phyloP scores from a whole-genome alignment of 2,113 vertebrate species.

The Myotis lucifugus region DNA sequence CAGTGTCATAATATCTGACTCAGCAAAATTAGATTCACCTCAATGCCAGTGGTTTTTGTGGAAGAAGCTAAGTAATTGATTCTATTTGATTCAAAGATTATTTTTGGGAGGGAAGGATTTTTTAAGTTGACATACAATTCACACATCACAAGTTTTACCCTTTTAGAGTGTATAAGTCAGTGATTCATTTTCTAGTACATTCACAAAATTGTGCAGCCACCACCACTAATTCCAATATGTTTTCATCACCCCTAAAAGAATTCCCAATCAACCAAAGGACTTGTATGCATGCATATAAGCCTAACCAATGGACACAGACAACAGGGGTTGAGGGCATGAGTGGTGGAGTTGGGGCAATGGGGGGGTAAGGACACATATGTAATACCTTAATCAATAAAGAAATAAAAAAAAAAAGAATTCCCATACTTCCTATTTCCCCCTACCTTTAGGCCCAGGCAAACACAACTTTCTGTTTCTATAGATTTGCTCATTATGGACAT shows the following conservation, averaged over 20 bases:
- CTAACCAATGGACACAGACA: too few species aligned
- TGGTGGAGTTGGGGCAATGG: too few species aligned
- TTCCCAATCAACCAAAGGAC: not conserved
- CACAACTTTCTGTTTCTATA: not conserved
- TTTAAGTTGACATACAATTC: not conserved
- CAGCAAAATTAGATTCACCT: not conserved
- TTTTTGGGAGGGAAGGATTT: not conserved
- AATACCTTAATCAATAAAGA: too few species aligned
- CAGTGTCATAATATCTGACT: not conserved
- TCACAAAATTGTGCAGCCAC: not conserved
- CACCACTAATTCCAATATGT: not conserved
- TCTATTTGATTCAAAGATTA: conserved; percentile 25
- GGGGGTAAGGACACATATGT: too few species aligned
- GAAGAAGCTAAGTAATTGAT: not conserved
- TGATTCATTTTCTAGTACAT: not conserved
- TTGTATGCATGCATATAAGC: too few species aligned
- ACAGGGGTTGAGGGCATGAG: too few species aligned
- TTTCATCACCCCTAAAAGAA: not conserved
- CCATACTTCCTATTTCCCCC: not conserved
- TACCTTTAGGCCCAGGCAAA: not conserved
- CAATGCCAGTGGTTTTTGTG: not conserved
- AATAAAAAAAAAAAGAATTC: not conserved
- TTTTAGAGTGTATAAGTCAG: not conserved
- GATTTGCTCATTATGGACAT: conserved; percentile 13
- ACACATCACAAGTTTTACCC: not conserved